Evolutionary conservation across 2,888 invertebrate species (phyloP), one percentile per base, ranked within the genome.

Genomic region (Apodemia mormo): DNA sequence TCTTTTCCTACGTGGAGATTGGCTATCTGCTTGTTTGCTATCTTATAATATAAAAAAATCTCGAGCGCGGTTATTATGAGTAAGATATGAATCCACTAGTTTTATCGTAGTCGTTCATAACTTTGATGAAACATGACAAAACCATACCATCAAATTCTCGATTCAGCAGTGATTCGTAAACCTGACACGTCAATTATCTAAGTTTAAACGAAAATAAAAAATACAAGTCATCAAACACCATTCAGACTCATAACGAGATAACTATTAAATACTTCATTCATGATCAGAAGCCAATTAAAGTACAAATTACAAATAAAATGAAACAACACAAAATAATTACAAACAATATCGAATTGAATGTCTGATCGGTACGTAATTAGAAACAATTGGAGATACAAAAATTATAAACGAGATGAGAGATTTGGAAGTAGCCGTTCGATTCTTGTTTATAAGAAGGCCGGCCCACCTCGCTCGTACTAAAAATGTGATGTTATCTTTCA

Each of bases 401-500:
- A 85, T 82, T 86, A 87, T 85, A 87, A 85, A 82, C 82, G 84
- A 84, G 84, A 82, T 40, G 40, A 40, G 40, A 40, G 40, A 40
- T 79, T 77, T 83, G 84, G 87, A 87, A 87, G 89, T 85, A 87
- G 86, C 86, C 83, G 84, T 83, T 82, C 79, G 85, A 86, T 81
- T 84, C 85, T 89, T 84, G 89, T 90, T 89, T 88, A 86, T 86
- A 85, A 81, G 81, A 40, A 77, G 81, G 89, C 81, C 90, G 79
- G 85, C 91, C 90, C 90, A 90, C 87, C 87, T 88, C 87, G 86
- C 86, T 87, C 85, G 83, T 81, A 88, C 89, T 89, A 87, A 89
- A 89, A 90, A 83, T 85, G 81, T 83, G 92, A 92, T 92, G 87
- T 91, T 92, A 92, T 92, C 92, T 90, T 76, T 82, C 85, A 89